Conservation (phyloP, 2,113 vertebrate genomes). For the Pandion haliaetus region DNA sequence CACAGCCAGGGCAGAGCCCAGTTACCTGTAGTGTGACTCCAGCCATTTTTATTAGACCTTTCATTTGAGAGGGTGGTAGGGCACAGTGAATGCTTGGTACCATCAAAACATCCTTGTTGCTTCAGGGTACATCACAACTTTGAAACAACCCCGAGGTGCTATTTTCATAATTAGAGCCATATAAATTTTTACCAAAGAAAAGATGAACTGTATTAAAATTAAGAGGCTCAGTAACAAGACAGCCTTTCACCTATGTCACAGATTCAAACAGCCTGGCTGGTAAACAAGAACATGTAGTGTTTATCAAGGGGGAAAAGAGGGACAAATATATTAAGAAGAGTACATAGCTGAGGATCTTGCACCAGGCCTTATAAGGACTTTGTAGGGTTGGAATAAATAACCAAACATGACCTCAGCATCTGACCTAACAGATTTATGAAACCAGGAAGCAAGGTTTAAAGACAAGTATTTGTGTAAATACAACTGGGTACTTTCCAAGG, state of each 20-base stretch:
- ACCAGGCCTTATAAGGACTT: background rate
- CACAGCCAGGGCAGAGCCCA: background rate
- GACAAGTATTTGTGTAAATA: background rate
- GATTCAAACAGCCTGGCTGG: background rate
- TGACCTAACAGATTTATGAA: background rate
- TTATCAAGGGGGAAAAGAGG: background rate
- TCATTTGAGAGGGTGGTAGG: background rate
- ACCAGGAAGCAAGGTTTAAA: background rate
- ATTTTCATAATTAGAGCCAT: background rate
- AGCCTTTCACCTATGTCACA: background rate
- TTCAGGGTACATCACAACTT: background rate
- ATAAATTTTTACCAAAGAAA: background rate
- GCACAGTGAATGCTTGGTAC: background rate
- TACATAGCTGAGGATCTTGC: background rate
- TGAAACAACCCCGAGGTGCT: background rate
- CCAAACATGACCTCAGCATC: constrained; percentile 10
- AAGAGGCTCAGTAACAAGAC: background rate
- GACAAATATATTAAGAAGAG: background rate
- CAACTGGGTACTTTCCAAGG: background rate
- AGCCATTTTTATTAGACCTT: background rate
- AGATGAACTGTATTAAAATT: background rate
- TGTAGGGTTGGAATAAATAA: constrained; percentile 1
- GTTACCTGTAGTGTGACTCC: background rate
- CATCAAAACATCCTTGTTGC: background rate
- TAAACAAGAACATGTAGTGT: background rate